phyloP scores from a whole-genome alignment of 2,113 vertebrate species.

The Nymphicus hollandicus region DNA sequence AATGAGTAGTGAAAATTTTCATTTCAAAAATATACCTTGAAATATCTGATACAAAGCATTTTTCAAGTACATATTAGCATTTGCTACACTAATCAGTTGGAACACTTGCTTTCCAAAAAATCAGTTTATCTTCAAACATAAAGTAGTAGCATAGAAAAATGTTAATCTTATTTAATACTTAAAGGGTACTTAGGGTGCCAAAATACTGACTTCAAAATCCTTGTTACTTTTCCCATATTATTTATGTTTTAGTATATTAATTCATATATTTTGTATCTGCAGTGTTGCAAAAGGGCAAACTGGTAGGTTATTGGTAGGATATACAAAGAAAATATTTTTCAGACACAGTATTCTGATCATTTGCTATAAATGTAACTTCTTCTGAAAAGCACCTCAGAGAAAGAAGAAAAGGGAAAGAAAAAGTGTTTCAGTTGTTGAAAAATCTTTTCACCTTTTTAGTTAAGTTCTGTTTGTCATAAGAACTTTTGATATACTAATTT shows the following conservation, averaged over 20 bases:
- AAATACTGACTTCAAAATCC: neutral
- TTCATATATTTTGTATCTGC: neutral
- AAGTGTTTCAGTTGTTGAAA: neutral
- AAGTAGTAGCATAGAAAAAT: neutral
- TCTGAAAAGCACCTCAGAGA: neutral
- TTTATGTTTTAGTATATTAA: neutral
- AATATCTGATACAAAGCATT: neutral
- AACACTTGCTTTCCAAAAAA: neutral
- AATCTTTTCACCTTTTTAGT: neutral
- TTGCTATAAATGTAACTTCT: neutral
- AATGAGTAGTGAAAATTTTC: neutral
- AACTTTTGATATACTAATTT: neutral
- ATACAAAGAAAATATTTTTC: neutral
- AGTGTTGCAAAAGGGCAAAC: neutral
- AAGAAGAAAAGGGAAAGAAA: neutral
- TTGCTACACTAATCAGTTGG: neutral
- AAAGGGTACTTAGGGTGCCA: neutral
- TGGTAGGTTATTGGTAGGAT: neutral
- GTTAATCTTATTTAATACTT: neutral
- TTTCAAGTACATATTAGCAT: neutral
- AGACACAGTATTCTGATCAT: neutral
- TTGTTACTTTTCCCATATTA: neutral
- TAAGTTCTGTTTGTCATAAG: neutral
- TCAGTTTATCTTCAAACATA: neutral
- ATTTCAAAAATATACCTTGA: neutral